Evolutionary conservation across 1,140 invertebrate species (phyloP).

Genomic region (Leptoteleia sp.): DNA sequence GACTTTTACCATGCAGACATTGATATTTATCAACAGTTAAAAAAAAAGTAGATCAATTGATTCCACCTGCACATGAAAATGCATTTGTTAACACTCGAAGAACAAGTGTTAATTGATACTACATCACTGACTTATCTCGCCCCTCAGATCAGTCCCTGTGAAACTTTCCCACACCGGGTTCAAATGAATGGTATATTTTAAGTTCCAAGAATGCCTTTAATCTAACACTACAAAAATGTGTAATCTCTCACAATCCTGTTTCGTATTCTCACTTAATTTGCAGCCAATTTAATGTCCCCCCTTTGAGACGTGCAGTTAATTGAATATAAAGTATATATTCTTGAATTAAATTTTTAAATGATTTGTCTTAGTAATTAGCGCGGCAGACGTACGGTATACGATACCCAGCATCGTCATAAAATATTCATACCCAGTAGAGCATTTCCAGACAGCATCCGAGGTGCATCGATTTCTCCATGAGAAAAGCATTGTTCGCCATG

Average conservation of each 20-base stretch:
- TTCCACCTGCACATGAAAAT: constrained; percentile 1
- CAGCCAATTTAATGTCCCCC: no score
- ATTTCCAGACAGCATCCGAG: constrained; percentile 65
- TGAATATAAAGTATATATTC: no score
- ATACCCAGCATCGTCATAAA: constrained; percentile 10
- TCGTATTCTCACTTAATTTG: no score
- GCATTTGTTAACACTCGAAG: constrained; percentile 14
- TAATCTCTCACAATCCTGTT: no score
- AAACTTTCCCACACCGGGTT: constrained; percentile 14
- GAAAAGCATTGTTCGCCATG: constrained; percentile 56
- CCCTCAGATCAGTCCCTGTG: constrained; percentile 16
- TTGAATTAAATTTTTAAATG: constrained; percentile 7
- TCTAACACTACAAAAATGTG: no score
- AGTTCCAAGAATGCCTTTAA: background rate
- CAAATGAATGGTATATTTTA: constrained; percentile 6
- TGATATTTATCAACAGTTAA: no score
- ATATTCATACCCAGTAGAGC: constrained; percentile 67
- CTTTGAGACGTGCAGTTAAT: no score
- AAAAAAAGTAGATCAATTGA: no score
- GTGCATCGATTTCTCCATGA: constrained; percentile 56
- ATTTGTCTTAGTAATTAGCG: constrained; percentile 33
- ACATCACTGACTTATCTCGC: constrained; percentile 18
- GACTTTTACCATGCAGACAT: no score
- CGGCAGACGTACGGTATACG: constrained; percentile 4
- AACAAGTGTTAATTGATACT: constrained; percentile 30